A percentile compares a stretch with the other conserved stretches of the same genome.
These are phyloP conservation scores for Trichogramma evanescens DNA, from an alignment of 2,888 invertebrate genomes.

Conservation along the genomic window DNA sequence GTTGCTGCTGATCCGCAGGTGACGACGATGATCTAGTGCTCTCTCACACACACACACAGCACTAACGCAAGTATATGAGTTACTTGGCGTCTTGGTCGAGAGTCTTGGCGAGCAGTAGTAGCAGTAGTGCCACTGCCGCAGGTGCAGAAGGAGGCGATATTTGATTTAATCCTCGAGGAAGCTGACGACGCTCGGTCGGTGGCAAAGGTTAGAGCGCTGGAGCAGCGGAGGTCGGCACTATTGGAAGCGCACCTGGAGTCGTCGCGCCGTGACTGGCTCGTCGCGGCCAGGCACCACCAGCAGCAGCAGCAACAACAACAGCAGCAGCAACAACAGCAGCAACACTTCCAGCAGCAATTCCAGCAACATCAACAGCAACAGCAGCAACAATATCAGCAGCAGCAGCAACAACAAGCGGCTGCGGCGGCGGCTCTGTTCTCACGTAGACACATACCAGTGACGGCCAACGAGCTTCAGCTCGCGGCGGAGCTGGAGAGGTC, in stretches of 20 bases:
- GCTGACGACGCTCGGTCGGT: not conserved
- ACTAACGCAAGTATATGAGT: no score
- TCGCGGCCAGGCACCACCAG: conserved; percentile 1
- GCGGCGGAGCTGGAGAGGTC: conserved; percentile 8
- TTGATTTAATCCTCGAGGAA: no score
- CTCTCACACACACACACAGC: no score
- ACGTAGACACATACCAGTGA: no score
- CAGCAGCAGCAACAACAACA: not conserved
- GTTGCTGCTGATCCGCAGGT: no score
- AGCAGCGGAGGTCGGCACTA: not conserved
- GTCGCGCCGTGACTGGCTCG: not conserved
- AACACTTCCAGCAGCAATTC: not conserved
- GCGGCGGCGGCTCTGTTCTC: not conserved
- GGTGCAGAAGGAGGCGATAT: not conserved
- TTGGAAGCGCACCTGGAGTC: not conserved
- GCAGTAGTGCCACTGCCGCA: not conserved
- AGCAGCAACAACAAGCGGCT: not conserved
- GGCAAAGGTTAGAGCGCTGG: not conserved
- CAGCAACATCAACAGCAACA: conserved; percentile 5
- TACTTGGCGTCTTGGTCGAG: no score
- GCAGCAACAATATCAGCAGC: not conserved
- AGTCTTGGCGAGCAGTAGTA: no score
- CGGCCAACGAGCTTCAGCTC: not conserved
- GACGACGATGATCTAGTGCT: no score
- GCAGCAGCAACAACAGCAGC: not conserved